phyloP scores from a whole-genome alignment of 2,113 vertebrate species.

The Lamprologus callipterus region DNA sequence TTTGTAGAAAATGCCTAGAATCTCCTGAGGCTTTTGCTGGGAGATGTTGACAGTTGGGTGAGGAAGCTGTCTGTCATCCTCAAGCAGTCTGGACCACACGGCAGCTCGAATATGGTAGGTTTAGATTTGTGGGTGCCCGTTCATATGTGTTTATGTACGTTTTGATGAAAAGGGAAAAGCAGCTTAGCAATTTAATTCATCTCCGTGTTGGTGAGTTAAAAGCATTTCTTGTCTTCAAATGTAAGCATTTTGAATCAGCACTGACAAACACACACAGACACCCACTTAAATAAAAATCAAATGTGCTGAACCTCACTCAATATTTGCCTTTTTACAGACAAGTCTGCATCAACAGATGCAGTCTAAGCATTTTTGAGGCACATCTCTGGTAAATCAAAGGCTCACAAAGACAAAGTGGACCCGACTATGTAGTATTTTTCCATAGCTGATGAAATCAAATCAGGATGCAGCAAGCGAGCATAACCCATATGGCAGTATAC shows the following conservation, averaged over 20 bases:
- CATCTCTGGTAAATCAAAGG: constrained; percentile 1
- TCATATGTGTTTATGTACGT: background rate
- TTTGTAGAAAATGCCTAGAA: background rate
- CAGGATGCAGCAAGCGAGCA: background rate
- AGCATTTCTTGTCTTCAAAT: background rate
- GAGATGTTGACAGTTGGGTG: background rate
- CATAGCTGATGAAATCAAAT: background rate
- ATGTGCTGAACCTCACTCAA: constrained; percentile 1
- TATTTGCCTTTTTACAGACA: constrained; percentile 16
- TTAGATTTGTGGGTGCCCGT: background rate
- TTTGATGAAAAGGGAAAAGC: background rate
- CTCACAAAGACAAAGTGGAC: background rate
- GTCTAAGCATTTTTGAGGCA: constrained; percentile 10
- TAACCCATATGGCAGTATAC: background rate
- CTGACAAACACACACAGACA: background rate
- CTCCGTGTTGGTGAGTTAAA: background rate
- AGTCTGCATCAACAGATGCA: background rate
- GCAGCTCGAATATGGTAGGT: background rate
- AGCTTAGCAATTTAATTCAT: constrained; percentile 1
- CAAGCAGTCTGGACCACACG: background rate
- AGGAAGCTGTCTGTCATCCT: background rate
- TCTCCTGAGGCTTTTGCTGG: background rate
- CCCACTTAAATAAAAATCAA: background rate
- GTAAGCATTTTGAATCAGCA: background rate
- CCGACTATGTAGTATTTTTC: background rate